Base-by-base conservation (phyloP, 2,888 invertebrate genomes). In the Calephelis perditalis region DNA sequence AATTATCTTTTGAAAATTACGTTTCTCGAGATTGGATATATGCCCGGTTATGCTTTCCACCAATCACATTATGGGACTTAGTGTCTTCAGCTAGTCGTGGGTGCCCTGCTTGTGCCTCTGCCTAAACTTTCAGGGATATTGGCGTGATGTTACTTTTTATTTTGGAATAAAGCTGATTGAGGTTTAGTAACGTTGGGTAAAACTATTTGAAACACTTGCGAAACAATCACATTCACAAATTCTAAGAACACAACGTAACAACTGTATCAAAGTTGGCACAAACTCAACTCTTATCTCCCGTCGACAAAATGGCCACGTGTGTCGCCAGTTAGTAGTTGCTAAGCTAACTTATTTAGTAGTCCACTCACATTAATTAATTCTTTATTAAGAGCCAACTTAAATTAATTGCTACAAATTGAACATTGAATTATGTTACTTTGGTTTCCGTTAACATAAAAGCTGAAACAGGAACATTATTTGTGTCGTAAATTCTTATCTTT, bases 291-390 rank as follows among this genome's bases (percentile, higher is more conserved):
- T 26, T 26, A 49, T 49, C 49, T 49, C 26, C 7, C 49, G 49
- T 49, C 49, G 26, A 49, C 49, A 26, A 49, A 49, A 49, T 26
- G 49, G 35, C n/a, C 11, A 57, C 63, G 61, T 63, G 60, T 63
- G 46, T 67, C 66, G 52, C 57, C 59, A 44, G 36, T 3, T 56
- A 47, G 46, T 52, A 46, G 56, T 59, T 65, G 56, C 35, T 63
- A 61, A 61, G 57, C 59, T 56, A 60, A 59, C 61, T 65, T 60
- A 56, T 64, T 60, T 59, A 61, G 67, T 63, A 63, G 66, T 65
- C 68, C 65, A 67, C 69, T 69, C 65, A 61, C 63, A 56, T 62
- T 69, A 68, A 69, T 69, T 68, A 68, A 65, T 65, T 69, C 63
- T 63, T 64, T 67, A 64, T 68, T 64, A 65, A 63, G 65, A 65